These are phyloP conservation scores for Conchocele bisecta DNA, from an alignment of 2,888 invertebrate genomes.

Conservation along the genomic window DNA sequence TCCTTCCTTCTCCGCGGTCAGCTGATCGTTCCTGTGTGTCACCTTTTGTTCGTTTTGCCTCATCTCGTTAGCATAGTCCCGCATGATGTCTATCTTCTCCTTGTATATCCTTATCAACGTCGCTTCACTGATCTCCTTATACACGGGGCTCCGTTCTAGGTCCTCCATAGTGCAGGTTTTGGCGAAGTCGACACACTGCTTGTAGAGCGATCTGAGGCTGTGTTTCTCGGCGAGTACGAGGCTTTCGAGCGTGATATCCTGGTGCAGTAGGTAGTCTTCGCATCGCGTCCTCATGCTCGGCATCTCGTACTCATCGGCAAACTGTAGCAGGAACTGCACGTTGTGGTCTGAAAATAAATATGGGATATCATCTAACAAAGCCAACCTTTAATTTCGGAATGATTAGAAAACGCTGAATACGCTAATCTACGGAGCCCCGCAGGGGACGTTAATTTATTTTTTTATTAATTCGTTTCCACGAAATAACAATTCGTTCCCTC, in stretches of 20 bases:
- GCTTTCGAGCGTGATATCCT: conserved; percentile 72
- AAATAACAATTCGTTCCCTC: too few species aligned
- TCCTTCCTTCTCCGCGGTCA: conserved; percentile 61
- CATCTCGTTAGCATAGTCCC: conserved; percentile 62
- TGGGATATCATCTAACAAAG: background rate
- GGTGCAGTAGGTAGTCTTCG: conserved; percentile 80
- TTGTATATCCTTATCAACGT: conserved; percentile 71
- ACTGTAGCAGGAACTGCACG: conserved; percentile 81
- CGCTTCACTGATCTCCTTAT: conserved; percentile 62
- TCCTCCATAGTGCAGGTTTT: conserved; percentile 70
- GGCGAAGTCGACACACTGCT: conserved; percentile 71
- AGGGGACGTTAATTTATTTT: too few species aligned
- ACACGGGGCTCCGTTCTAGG: conserved; percentile 69
- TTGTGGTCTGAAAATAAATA: conserved; percentile 78
- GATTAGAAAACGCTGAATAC: too few species aligned
- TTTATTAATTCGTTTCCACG: too few species aligned
- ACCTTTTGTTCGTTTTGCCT: conserved; percentile 58
- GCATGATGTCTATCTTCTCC: conserved; percentile 62
- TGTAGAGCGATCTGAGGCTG: conserved; percentile 63
- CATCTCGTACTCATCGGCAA: conserved; percentile 83
- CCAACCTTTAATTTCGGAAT: too few species aligned
- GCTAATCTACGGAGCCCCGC: too few species aligned
- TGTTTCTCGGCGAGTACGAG: conserved; percentile 73
- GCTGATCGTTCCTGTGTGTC: conserved; percentile 44
- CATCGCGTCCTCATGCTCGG: conserved; percentile 81